phyloP scores from a whole-genome alignment of 2,888 invertebrate genomes.

The Phania funesta region DNA sequence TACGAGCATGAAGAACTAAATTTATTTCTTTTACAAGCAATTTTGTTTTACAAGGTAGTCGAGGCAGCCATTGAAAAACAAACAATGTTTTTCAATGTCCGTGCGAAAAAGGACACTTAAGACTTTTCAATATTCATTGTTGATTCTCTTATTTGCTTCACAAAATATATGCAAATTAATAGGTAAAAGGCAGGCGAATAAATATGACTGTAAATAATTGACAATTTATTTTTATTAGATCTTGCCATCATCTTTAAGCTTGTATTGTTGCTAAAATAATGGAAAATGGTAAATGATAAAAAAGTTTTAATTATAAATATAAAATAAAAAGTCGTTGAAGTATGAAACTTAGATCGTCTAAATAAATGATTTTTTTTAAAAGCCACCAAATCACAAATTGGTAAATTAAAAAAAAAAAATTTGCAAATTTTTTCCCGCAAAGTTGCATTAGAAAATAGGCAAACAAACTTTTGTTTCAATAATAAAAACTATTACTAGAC shows the following conservation, averaged over 20 bases:
- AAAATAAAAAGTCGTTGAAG: no score
- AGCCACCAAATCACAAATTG: no score
- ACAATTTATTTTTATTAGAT: neutral
- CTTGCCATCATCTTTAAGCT: neutral
- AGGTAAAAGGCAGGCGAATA: neutral
- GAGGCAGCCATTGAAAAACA: slow-evolving; percentile 2
- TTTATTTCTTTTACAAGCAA: neutral
- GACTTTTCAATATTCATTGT: neutral
- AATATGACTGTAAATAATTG: neutral
- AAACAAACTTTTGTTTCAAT: no score
- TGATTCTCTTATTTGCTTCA: neutral
- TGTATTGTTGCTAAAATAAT: neutral
- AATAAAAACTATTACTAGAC: no score
- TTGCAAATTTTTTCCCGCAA: no score
- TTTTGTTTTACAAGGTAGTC: neutral
- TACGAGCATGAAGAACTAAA: neutral
- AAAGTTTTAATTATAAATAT: no score
- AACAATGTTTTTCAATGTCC: neutral
- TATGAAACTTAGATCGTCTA: no score
- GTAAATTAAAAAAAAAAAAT: no score
- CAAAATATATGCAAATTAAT: slow-evolving; percentile 53
- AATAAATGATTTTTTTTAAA: no score
- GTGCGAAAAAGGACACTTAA: slow-evolving; percentile 20
- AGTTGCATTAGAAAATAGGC: no score
- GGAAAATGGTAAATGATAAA: no score